Evolutionary conservation across 30 jellyfish, hydroid and myxozoan species (phyloP).

Genomic region (Nemopilema nomurai): DNA sequence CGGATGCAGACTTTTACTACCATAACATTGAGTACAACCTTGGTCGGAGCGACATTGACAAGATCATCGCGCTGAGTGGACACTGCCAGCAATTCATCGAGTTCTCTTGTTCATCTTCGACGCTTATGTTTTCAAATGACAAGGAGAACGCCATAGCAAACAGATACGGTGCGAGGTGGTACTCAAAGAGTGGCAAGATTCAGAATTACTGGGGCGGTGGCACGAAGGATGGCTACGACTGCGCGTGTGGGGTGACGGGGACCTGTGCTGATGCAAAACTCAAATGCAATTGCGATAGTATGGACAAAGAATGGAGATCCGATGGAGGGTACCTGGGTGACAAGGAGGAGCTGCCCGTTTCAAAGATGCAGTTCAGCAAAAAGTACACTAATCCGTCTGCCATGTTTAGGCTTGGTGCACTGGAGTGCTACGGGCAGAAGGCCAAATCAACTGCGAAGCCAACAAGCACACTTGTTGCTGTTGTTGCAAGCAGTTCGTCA

Average conservation of each 20-base stretch:
- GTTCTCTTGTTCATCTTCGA: slow-evolving; percentile 74
- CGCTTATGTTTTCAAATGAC: slow-evolving; percentile 74
- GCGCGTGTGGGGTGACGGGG: slow-evolving; percentile 86
- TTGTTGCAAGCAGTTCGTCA: not conserved
- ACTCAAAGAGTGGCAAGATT: slow-evolving; percentile 55
- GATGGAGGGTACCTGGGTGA: slow-evolving; percentile 81
- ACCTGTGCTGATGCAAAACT: slow-evolving; percentile 58
- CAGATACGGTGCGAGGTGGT: slow-evolving; percentile 95
- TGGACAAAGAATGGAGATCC: slow-evolving; percentile 80
- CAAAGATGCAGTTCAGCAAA: slow-evolving; percentile 70
- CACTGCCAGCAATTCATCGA: slow-evolving; percentile 79
- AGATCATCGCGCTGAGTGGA: slow-evolving; percentile 54
- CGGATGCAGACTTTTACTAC: slow-evolving; percentile 36
- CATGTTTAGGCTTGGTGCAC: slow-evolving; percentile 78
- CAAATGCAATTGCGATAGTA: slow-evolving; percentile 87
- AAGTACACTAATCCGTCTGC: slow-evolving; percentile 70
- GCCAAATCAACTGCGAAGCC: slow-evolving; percentile 30
- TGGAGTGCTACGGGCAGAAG: slow-evolving; percentile 81
- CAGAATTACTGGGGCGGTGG: slow-evolving; percentile 97
- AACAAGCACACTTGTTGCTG: not conserved
- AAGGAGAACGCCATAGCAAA: slow-evolving; percentile 43
- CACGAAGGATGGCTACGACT: slow-evolving; percentile 59
- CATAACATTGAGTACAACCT: slow-evolving; percentile 57
- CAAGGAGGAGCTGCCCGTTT: slow-evolving; percentile 79
- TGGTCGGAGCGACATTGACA: slow-evolving; percentile 21